Base-by-base conservation (phyloP, 2,797 vertebrate species). In the Parambassis ranga region DNA sequence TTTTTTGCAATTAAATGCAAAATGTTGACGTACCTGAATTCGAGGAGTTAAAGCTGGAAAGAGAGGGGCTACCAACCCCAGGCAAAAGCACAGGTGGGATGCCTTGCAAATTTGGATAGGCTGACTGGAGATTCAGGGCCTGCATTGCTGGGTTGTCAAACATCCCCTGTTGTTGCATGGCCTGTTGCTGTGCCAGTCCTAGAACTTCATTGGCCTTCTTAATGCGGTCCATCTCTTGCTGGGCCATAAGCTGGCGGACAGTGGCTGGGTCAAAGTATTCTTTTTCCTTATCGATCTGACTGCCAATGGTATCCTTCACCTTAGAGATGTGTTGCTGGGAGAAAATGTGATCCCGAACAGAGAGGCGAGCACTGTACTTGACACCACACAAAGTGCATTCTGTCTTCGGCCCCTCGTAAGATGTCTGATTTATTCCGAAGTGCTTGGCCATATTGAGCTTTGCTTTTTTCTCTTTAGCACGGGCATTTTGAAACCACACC, bases 401-500 rank as follows among this genome's bases (percentile, higher is more conserved):
- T 77, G 96, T 97, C 91, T 96, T 99, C 80, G 97, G 96, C 89
- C 97, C 97, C 92, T 98, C 97, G 0, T 99, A 99, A 78, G 94
- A 96, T 10, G 96, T 95, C 79, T 98, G 98, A 94, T 97, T 99
- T 88, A 99, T 99, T 90, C 96, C 98, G 71, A 99, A 99, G 92
- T 99, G 98, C 92, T 99, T 99, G 85, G 98, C 98, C 97, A 99
- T 99, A 89, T 95, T 99, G 78, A 99, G 93, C 87, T 99, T 99
- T 66, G 96, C 93, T 90, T 99, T 99, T 91, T 99, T 99, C 85
- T 99, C 98, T 89, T 99, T 99, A 24, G 98, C 97, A 82, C 98
- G 93, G 59, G 98, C 98, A 89, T 99, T 99, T 92, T 99, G 98
- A 92, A 99, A 99, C 98, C 98, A 99, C 86, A 99, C 98, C 92